Conservation (phyloP, 2,797 vertebrate species). For the Oryzias dopingdopingensis region DNA sequence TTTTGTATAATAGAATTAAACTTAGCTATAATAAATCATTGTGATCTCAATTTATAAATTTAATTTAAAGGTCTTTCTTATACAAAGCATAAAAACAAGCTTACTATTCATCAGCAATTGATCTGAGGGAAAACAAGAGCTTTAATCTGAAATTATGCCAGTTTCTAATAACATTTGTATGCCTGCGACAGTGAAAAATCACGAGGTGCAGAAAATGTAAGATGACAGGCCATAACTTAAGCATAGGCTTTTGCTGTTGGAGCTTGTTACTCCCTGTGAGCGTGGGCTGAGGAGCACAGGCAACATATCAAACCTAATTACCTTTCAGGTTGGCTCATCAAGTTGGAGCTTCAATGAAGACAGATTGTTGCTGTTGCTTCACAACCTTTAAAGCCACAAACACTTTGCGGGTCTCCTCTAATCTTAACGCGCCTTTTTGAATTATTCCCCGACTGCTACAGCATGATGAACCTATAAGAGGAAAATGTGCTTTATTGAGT, state of each 20-base stretch:
- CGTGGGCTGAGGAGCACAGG: constrained; percentile 64
- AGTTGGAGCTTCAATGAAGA: constrained; percentile 76
- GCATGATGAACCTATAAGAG: constrained; percentile 54
- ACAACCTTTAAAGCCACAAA: constrained; percentile 69
- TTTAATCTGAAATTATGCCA: constrained; percentile 48
- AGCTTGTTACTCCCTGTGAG: constrained; percentile 74
- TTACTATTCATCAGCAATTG: constrained; percentile 17
- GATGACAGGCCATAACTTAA: constrained; percentile 74
- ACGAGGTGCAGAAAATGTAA: constrained; percentile 59
- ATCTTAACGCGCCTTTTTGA: constrained; percentile 55
- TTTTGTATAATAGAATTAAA: no score
- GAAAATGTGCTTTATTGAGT: constrained; percentile 63
- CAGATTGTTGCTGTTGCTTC: constrained; percentile 63
- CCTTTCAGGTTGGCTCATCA: constrained; percentile 80
- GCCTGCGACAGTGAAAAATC: constrained; percentile 62
- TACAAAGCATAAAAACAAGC: constrained; percentile 10
- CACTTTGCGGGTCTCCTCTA: constrained; percentile 61
- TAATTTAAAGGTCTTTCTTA: no score
- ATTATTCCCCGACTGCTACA: constrained; percentile 46
- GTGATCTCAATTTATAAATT: no score
- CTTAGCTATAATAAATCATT: no score
- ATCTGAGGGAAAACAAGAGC: constrained; percentile 9
- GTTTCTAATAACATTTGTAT: constrained; percentile 62
- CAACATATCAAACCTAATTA: constrained; percentile 83
- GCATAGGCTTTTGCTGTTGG: constrained; percentile 70